A percentile compares a stretch with the other conserved stretches of the same genome.
phyloP scores from a whole-genome alignment of 1,140 invertebrate species.

The Drosophila nebulosa region DNA sequence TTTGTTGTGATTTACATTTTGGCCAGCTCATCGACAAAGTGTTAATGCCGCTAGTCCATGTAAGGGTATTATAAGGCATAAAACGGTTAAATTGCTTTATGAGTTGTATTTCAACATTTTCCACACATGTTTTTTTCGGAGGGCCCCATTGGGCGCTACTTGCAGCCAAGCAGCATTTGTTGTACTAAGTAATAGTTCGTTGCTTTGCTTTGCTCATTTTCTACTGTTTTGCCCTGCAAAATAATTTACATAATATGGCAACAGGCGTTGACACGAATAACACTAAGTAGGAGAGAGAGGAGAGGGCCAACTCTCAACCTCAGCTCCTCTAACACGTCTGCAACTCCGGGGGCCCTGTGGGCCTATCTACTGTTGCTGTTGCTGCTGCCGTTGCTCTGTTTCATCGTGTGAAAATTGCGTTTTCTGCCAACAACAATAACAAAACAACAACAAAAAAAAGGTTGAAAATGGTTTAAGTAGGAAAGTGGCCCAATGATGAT shows the following conservation, averaged over 20 bases:
- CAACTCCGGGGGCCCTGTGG: neutral
- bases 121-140: slow-evolving; percentile 2
- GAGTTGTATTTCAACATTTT: slow-evolving; percentile 62
- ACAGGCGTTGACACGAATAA: slow-evolving; percentile 74
- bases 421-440: neutral
- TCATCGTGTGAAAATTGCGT: slow-evolving; percentile 46
- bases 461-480: neutral
- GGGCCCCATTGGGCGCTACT: slow-evolving; percentile 63
- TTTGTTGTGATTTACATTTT: no score
- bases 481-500: slow-evolving; percentile 27
- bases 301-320: neutral
- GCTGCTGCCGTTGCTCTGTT: slow-evolving; percentile 14
- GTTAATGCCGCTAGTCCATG: neutral
- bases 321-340: neutral
- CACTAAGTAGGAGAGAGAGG: no score
- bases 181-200: neutral
- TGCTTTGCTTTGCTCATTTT: neutral
- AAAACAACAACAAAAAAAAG: neutral
- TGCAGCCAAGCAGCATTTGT: slow-evolving; percentile 9
- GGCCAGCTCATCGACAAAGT: neutral
- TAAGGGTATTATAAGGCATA: slow-evolving; percentile 29
- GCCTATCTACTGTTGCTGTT: neutral
- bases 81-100: slow-evolving; percentile 79
- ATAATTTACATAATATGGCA: slow-evolving; percentile 78
- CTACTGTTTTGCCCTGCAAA: slow-evolving; percentile 49